Conservation (phyloP, 2,888 invertebrate species). For the Stenichneumon culpator region DNA sequence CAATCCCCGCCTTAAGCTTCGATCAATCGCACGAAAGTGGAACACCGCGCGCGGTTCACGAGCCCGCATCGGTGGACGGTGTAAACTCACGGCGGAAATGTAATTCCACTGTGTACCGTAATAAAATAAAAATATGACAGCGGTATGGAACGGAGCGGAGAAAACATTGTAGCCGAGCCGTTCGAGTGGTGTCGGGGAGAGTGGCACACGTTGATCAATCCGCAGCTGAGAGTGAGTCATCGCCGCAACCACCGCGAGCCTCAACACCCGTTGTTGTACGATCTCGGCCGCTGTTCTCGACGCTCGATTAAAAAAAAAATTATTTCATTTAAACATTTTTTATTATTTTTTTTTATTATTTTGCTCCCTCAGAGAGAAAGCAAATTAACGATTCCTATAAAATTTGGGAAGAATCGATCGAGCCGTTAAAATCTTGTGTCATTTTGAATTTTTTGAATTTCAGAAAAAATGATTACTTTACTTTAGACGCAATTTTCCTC, state of each 20-base stretch:
- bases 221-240: slow-evolving; percentile 61
- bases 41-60: slow-evolving; percentile 3
- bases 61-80: neutral
- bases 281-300: slow-evolving; percentile 7
- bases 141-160: slow-evolving; percentile 3
- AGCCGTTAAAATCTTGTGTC: too few species aligned
- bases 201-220: slow-evolving; percentile 58
- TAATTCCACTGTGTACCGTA: slow-evolving; percentile 16
- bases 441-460: too few species aligned
- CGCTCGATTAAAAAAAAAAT: too few species aligned
- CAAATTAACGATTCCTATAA: too few species aligned
- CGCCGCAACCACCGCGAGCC: slow-evolving; percentile 23
- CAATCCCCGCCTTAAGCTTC: neutral
- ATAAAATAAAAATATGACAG: neutral
- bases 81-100: slow-evolving; percentile 11
- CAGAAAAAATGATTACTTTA: too few species aligned
- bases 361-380: too few species aligned
- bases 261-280: slow-evolving; percentile 46
- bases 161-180: slow-evolving; percentile 39
- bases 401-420: too few species aligned
- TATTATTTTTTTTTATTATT: slow-evolving; percentile 1
- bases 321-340: slow-evolving; percentile 30
- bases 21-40: slow-evolving; percentile 11
- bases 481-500: too few species aligned
- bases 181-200: slow-evolving; percentile 40